Evolutionary conservation across 2,888 invertebrate genomes (phyloP).

Genomic region (Diloba caeruleocephala): DNA sequence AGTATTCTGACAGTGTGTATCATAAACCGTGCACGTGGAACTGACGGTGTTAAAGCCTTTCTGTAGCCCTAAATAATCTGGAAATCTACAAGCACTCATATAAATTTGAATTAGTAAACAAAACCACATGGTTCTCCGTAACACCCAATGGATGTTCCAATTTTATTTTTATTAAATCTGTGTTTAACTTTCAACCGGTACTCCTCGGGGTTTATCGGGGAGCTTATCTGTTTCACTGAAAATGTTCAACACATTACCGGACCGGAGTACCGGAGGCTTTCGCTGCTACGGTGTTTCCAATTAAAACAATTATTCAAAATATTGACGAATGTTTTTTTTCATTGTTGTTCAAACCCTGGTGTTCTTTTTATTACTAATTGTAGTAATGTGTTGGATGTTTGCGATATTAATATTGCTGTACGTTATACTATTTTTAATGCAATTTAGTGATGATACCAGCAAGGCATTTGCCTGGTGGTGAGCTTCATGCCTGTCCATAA

Average conservation of each 20-base stretch:
- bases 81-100: too few species aligned
- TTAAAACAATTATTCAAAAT: conserved; percentile 35
- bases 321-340: conserved; percentile 26
- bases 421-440: too few species aligned
- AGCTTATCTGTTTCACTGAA: conserved; percentile 24
- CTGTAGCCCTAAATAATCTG: too few species aligned
- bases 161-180: conserved; percentile 37
- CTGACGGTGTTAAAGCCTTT: too few species aligned
- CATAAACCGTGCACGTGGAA: too few species aligned
- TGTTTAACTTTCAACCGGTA: conserved; percentile 26
- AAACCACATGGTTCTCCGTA: background rate
- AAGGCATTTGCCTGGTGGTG: too few species aligned
- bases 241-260: conserved; percentile 19
- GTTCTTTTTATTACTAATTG: background rate
- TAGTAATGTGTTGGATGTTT: background rate
- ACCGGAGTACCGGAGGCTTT: background rate
- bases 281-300: conserved; percentile 13
- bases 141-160: conserved; percentile 12
- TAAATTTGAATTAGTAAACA: too few species aligned
- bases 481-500: too few species aligned
- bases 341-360: conserved; percentile 1
- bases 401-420: background rate
- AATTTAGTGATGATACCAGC: too few species aligned
- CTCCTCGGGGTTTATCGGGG: conserved; percentile 18
- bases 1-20: too few species aligned